These are phyloP conservation scores for Bombus superbus DNA, from an alignment of 1,140 invertebrate genomes.

Conservation along the genomic window DNA sequence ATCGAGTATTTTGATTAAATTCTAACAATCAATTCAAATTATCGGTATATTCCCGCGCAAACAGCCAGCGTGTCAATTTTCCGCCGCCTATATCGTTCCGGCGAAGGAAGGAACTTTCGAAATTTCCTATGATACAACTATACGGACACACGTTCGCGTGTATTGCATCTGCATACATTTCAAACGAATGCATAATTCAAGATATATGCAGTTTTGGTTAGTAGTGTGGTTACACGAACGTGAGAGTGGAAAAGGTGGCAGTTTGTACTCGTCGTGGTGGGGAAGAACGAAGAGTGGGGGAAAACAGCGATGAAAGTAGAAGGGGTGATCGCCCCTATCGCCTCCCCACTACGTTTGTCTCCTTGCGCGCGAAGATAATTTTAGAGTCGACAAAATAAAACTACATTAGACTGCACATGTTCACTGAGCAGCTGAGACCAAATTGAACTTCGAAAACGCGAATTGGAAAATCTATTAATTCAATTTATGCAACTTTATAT, in stretches of 20 bases:
- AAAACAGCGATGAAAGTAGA: not conserved
- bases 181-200: slow-evolving; percentile 56
- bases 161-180: slow-evolving; percentile 4
- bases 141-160: not conserved
- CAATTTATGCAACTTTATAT: no score
- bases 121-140: slow-evolving; percentile 1
- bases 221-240: not conserved
- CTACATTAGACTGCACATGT: slow-evolving; percentile 53
- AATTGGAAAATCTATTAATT: not conserved
- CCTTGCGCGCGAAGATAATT: slow-evolving; percentile 56
- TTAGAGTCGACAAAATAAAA: slow-evolving; percentile 65
- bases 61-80: slow-evolving; percentile 17
- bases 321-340: slow-evolving; percentile 24
- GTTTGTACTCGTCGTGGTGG: slow-evolving; percentile 3
- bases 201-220: slow-evolving; percentile 23
- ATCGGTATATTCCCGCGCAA: not conserved
- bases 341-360: not conserved
- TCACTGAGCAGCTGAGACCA: slow-evolving; percentile 27
- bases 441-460: slow-evolving; percentile 5
- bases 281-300: not conserved
- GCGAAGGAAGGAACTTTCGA: not conserved
- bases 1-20: not conserved
- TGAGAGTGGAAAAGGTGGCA: not conserved
- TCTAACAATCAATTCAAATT: not conserved
- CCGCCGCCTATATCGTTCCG: not conserved